Percentiles rank a stretch among this genome's conserved stretches.
Conservation (phyloP, 2,888 invertebrate species). For the Lycia hirtaria region DNA sequence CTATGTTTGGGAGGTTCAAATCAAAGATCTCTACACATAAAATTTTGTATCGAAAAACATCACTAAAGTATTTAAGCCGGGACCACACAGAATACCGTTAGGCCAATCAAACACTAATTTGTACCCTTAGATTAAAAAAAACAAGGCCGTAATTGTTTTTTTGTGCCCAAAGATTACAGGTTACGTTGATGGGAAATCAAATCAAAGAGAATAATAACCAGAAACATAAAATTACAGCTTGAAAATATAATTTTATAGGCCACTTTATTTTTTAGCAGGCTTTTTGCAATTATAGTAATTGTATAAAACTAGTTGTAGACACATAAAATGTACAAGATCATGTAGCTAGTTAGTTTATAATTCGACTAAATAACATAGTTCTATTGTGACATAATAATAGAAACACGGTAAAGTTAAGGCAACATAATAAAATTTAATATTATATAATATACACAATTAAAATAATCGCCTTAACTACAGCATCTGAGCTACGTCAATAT, state of each 20-base stretch:
- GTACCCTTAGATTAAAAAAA: neutral
- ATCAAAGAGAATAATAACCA: constrained; percentile 14
- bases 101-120: neutral
- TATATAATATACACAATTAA: no score
- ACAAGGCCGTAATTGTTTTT: neutral
- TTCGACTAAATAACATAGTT: neutral
- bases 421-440: no score
- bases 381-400: neutral
- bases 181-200: constrained; percentile 3
- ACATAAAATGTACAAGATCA: neutral
- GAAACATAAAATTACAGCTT: neutral
- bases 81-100: no score
- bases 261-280: constrained; percentile 12
- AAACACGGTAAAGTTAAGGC: neutral
- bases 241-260: constrained; percentile 19
- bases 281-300: constrained; percentile 20
- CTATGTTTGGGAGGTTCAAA: no score
- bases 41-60: no score
- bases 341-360: neutral
- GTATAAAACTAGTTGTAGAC: constrained; percentile 8
- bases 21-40: no score
- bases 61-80: no score
- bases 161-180: constrained; percentile 4
- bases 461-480: no score
- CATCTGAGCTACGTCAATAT: constrained; percentile 1